Evolutionary conservation across 2,797 vertebrate species (phyloP).

Genomic region (Allobates femoralis): DNA sequence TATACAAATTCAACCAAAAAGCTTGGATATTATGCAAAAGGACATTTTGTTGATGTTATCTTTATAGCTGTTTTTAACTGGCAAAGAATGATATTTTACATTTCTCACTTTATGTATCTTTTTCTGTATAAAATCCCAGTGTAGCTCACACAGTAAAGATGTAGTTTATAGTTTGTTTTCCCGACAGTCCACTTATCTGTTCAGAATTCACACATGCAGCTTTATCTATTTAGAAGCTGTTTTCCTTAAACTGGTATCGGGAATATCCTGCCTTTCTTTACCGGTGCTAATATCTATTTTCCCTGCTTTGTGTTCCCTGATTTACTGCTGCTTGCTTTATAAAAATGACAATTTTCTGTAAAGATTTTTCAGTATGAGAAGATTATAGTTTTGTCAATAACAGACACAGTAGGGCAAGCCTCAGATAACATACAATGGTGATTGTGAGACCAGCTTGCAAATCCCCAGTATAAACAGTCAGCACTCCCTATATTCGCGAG

Average conservation of each 20-base stretch:
- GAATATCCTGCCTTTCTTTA: slow-evolving; percentile 39
- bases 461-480: slow-evolving; percentile 18
- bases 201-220: slow-evolving; percentile 1
- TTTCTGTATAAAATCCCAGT: background rate
- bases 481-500: background rate
- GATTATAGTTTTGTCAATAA: slow-evolving; percentile 69
- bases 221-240: slow-evolving; percentile 25
- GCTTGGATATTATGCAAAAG: background rate
- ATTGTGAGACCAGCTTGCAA: slow-evolving; percentile 56
- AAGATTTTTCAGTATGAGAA: slow-evolving; percentile 64
- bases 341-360: slow-evolving; percentile 65
- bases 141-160: background rate
- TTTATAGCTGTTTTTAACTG: background rate
- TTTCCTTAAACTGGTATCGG: slow-evolving; percentile 12
- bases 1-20: background rate
- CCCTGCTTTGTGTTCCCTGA: slow-evolving; percentile 59
- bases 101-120: background rate
- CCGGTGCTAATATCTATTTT: slow-evolving; percentile 51
- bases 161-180: slow-evolving; percentile 25
- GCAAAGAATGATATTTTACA: background rate
- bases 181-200: slow-evolving; percentile 6
- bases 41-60: background rate
- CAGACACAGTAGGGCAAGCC: slow-evolving; percentile 54
- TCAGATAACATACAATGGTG: slow-evolving; percentile 61
- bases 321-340: slow-evolving; percentile 62